phyloP scores from a whole-genome alignment of 92 coral and sea anemone species.

The Zoanthus gigantus region DNA sequence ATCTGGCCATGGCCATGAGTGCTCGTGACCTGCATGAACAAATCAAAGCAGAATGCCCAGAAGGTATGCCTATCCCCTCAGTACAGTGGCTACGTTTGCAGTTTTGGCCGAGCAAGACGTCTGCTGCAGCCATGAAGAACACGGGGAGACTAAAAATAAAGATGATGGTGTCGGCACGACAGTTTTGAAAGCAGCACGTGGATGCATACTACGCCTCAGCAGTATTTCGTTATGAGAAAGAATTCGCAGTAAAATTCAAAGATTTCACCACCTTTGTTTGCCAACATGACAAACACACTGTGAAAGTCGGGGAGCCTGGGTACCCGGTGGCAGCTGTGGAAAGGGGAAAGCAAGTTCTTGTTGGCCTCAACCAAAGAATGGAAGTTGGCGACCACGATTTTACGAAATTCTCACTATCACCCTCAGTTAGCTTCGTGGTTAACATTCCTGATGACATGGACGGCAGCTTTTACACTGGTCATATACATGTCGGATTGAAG shows the following conservation, averaged over 20 bases:
- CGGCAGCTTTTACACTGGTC: constrained; percentile 66
- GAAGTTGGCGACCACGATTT: constrained; percentile 59
- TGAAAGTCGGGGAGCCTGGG: constrained; percentile 49
- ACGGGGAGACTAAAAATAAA: constrained; percentile 56
- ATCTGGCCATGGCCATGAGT: constrained; percentile 20
- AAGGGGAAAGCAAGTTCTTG: constrained; percentile 21
- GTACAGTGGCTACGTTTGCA: constrained; percentile 54
- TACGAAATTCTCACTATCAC: constrained; percentile 23
- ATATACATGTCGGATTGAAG: constrained; percentile 60
- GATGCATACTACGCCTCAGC: too few species aligned
- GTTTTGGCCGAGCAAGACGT: constrained; percentile 55
- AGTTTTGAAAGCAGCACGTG: too few species aligned
- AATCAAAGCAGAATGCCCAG: constrained; percentile 50
- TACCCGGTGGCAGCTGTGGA: background rate
- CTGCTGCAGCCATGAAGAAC: constrained; percentile 49
- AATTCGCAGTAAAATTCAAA: constrained; percentile 43
- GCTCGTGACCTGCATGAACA: constrained; percentile 51
- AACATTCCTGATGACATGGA: constrained; percentile 57
- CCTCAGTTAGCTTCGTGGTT: constrained; percentile 60
- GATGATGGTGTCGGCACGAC: constrained; percentile 35
- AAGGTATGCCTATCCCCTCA: constrained; percentile 52
- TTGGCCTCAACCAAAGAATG: constrained; percentile 64
- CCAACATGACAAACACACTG: constrained; percentile 22
- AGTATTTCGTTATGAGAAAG: constrained; percentile 18
- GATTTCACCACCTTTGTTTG: constrained; percentile 58